Evolutionary conservation across 2,113 vertebrate genomes (phyloP).

Genomic region (Sceloporus undulatus): DNA sequence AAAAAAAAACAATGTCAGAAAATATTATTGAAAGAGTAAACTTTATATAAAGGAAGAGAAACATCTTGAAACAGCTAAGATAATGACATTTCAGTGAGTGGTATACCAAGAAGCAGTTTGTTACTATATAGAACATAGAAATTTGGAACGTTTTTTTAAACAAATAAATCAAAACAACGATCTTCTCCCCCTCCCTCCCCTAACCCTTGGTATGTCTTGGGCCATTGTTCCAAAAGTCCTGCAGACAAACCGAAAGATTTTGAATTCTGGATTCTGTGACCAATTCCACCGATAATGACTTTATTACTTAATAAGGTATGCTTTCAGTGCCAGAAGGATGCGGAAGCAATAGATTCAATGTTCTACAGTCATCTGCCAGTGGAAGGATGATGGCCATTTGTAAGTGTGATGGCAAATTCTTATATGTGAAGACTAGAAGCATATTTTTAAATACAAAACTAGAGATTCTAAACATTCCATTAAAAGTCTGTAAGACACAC

Average conservation of each 20-base stretch:
- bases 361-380: neutral
- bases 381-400: neutral
- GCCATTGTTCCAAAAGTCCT: neutral
- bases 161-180: neutral
- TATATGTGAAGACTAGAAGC: neutral
- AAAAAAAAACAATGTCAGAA: slow-evolving; percentile 1
- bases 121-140: neutral
- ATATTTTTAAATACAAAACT: neutral
- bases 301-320: neutral
- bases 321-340: neutral
- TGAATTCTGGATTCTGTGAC: neutral
- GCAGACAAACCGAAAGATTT: too few species aligned
- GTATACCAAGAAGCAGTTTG: neutral
- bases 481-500: neutral
- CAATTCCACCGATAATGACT: too few species aligned
- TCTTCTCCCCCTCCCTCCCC: slow-evolving; percentile 1
- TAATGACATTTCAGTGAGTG: neutral
- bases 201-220: neutral
- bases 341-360: neutral
- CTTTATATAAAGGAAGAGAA: neutral
- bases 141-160: neutral
- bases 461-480: neutral
- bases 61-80: slow-evolving; percentile 11
- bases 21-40: neutral
- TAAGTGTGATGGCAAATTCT: neutral